Percentiles rank a stretch among this genome's conserved stretches.
phyloP scores from a whole-genome alignment of 2,113 vertebrate species.

The Pantherophis guttatus region DNA sequence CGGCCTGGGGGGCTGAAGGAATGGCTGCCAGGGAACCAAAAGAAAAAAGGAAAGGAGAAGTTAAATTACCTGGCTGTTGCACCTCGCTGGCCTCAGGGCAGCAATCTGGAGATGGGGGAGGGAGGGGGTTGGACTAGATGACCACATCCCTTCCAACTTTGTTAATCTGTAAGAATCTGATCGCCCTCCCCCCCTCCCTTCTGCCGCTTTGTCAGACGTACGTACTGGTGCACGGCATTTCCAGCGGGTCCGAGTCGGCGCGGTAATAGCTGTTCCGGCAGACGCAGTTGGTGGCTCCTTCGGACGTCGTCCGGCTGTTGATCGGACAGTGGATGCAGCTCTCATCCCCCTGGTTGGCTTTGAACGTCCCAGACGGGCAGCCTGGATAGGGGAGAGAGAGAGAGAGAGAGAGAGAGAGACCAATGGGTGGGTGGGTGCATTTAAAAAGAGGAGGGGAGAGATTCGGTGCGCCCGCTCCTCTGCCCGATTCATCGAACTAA shows the following conservation, averaged over 20 bases:
- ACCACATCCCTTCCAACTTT: not conserved
- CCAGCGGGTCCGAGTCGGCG: conserved; percentile 77
- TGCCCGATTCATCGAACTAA: not conserved
- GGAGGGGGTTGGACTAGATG: not conserved
- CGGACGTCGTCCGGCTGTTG: conserved; percentile 83
- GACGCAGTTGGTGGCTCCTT: conserved; percentile 83
- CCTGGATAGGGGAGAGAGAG: conserved; percentile 59
- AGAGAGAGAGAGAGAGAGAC: no score
- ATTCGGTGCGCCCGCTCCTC: not conserved
- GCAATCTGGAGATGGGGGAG: not conserved
- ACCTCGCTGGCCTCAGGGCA: not conserved
- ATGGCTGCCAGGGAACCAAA: conserved; percentile 72
- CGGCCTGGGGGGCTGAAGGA: conserved; percentile 82
- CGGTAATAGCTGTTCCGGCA: conserved; percentile 84
- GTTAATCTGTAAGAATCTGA: no score
- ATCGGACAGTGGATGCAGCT: conserved; percentile 82
- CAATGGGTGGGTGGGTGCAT: not conserved
- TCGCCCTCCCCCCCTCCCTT: not conserved
- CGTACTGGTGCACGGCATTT: conserved; percentile 89
- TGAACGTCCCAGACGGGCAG: conserved; percentile 82
- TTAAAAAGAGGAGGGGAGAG: not conserved
- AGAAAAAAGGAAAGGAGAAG: not conserved
- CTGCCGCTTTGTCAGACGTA: not conserved
- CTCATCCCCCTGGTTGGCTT: conserved; percentile 81
- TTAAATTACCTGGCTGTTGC: not conserved